phyloP scores from a whole-genome alignment of 2,888 invertebrate genomes.

The Pyrrhosoma nymphula region DNA sequence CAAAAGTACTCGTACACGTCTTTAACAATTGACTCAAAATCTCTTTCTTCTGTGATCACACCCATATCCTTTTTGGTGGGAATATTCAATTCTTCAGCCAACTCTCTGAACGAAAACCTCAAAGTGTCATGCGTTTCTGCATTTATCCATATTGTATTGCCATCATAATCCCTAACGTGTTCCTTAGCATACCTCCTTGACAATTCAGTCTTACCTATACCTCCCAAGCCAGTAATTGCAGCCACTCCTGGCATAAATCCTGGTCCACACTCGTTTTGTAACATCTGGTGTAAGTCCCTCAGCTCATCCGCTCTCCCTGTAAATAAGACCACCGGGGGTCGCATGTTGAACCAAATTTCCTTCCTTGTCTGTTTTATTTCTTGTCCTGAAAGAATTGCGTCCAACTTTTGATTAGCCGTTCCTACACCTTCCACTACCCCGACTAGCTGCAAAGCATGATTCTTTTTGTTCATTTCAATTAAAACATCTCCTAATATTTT shows the following conservation, averaged over 20 bases:
- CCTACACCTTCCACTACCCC: too few relatives aligned
- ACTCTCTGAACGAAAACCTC: conserved; percentile 35
- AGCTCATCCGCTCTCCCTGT: not conserved
- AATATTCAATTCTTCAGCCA: conserved; percentile 61
- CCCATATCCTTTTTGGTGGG: conserved; percentile 48
- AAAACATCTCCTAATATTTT: too few relatives aligned
- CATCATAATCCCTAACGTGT: conserved; percentile 33
- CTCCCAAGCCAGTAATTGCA: conserved; percentile 15
- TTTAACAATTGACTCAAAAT: conserved; percentile 47
- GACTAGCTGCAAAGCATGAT: too few relatives aligned
- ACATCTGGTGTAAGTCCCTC: not conserved
- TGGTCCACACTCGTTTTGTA: not conserved
- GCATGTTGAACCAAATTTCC: not conserved
- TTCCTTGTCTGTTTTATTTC: not conserved
- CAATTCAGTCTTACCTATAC: too few relatives aligned
- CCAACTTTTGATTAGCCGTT: too few relatives aligned
- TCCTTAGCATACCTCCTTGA: too few relatives aligned
- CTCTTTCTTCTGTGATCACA: not conserved
- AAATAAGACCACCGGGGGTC: not conserved
- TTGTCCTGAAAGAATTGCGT: not conserved
- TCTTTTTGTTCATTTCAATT: too few relatives aligned
- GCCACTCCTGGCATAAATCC: not conserved
- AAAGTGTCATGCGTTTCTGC: conserved; percentile 64
- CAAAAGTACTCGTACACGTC: conserved; percentile 68
- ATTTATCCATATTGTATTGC: conserved; percentile 69